Percentiles rank a stretch among this genome's conserved stretches.
Conservation (phyloP, 1,140 invertebrate genomes). For the Aphis craccivora region DNA sequence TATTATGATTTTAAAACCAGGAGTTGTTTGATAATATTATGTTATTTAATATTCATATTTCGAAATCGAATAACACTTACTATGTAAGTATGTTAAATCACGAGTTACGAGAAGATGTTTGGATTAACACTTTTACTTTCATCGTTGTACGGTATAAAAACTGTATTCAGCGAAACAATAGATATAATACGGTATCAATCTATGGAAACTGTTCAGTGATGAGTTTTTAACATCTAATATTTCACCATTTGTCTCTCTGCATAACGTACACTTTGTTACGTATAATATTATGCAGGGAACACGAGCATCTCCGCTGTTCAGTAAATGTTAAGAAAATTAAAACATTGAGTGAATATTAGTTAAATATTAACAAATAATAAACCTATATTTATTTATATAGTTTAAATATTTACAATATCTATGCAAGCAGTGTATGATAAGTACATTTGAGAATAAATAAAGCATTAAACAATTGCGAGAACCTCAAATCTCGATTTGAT, state of each 20-base stretch:
- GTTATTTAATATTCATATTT: conserved; percentile 22
- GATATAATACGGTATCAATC: neutral
- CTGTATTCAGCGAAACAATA: neutral
- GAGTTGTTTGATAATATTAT: neutral
- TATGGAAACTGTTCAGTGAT: neutral
- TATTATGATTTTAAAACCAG: neutral
- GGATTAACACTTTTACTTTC: conserved; percentile 10
- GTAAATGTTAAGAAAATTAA: neutral
- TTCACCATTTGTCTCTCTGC: neutral
- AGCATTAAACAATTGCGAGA: neutral
- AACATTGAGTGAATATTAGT: neutral
- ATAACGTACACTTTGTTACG: too few species aligned
- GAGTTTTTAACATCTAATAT: neutral
- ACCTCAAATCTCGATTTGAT: neutral
- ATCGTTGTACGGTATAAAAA: neutral
- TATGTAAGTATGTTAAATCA: neutral
- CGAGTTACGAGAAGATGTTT: neutral
- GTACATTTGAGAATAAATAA: neutral
- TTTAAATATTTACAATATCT: neutral
- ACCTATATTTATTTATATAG: neutral
- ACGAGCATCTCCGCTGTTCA: neutral
- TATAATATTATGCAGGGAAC: neutral
- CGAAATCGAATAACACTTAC: neutral
- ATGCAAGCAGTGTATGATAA: neutral
- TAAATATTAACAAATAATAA: neutral